Percentiles rank a stretch among this genome's conserved stretches.
These are phyloP conservation scores for Cartodere bifasciata DNA, from an alignment of 2,888 invertebrate genomes.

Conservation along the genomic window DNA sequence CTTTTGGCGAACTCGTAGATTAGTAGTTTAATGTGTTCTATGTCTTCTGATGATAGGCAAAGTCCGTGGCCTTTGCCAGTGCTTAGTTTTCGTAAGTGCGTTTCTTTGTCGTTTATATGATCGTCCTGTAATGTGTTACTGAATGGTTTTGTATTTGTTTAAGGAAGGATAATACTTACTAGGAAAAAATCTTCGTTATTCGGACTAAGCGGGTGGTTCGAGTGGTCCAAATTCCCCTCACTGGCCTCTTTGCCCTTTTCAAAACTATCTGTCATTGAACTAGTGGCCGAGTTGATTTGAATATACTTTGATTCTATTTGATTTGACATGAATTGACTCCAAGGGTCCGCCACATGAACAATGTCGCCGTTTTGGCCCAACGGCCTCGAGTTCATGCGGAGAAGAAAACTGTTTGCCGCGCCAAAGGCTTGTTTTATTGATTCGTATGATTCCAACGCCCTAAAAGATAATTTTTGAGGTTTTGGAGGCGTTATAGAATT, in stretches of 20 bases:
- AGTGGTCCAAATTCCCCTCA: slow-evolving; percentile 23
- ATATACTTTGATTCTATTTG: slow-evolving; percentile 26
- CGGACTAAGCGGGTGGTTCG: slow-evolving; percentile 64
- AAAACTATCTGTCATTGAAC: slow-evolving; percentile 24
- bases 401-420: slow-evolving; percentile 71
- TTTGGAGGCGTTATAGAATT: not conserved
- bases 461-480: slow-evolving; percentile 38
- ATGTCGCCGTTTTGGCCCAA: slow-evolving; percentile 37
- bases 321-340: slow-evolving; percentile 66
- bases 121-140: slow-evolving; percentile 22
- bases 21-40: slow-evolving; percentile 73
- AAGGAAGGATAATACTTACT: slow-evolving; percentile 18
- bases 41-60: slow-evolving; percentile 67
- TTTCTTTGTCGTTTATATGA: slow-evolving; percentile 19
- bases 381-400: slow-evolving; percentile 77
- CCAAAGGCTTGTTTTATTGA: slow-evolving; percentile 81
- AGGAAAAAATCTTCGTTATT: slow-evolving; percentile 39
- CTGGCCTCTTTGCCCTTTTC: slow-evolving; percentile 41
- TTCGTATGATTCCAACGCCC: slow-evolving; percentile 74
- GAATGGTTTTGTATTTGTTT: not conserved
- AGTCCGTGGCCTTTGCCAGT: slow-evolving; percentile 50
- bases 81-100: slow-evolving; percentile 12
- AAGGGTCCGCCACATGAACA: slow-evolving; percentile 64
- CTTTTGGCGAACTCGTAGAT: slow-evolving; percentile 78
- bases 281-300: slow-evolving; percentile 25